Percentiles rank a stretch among this genome's conserved stretches.
These are phyloP conservation scores for Chironomus riparius DNA, from an alignment of 2,888 invertebrate species.

Conservation along the genomic window DNA sequence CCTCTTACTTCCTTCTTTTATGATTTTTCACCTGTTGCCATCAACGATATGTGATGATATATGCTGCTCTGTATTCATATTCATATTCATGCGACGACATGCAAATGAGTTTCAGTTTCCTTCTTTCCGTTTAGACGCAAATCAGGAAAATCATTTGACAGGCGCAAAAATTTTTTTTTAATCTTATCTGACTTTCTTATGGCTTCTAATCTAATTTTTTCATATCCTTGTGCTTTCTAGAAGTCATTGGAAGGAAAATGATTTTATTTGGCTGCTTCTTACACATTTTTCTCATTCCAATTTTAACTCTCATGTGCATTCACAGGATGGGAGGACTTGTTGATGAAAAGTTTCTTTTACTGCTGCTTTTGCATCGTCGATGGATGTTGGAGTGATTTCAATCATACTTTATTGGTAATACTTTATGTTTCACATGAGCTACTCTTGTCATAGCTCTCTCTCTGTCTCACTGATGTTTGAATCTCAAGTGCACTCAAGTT, in stretches of 20 bases:
- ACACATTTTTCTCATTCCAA: no score
- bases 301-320: no score
- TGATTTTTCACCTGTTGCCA: slow-evolving; percentile 13
- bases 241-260: no score
- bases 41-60: neutral
- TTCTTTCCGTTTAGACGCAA: no score
- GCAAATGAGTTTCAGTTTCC: no score
- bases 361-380: neutral
- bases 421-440: neutral
- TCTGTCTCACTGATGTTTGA: neutral
- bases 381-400: neutral
- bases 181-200: no score
- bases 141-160: no score
- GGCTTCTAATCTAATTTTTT: no score
- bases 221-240: no score
- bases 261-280: no score
- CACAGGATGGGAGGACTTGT: neutral
- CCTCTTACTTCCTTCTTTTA: neutral
- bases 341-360: neutral
- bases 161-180: no score
- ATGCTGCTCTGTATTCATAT: neutral
- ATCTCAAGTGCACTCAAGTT: neutral
- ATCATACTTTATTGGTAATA: neutral
- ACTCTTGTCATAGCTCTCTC: neutral
- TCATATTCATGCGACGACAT: neutral